A percentile compares a stretch with the other conserved stretches of the same genome.
Conservation (phyloP, 2,113 vertebrate genomes). For the Perccottus glenii region DNA sequence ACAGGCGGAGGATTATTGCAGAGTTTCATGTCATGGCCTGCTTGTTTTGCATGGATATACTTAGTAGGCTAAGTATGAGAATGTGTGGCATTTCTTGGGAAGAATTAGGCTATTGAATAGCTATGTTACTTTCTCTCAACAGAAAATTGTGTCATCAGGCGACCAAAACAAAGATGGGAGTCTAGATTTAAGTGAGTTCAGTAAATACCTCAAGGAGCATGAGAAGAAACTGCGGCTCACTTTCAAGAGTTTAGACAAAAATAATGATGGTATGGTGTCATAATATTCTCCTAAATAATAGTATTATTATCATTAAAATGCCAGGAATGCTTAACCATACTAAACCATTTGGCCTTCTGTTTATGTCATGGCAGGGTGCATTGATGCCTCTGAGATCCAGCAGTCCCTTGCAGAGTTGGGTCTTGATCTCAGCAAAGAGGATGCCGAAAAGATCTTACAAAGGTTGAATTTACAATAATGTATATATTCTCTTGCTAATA, state of each 20-base stretch:
- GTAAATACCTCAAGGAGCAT: slow-evolving; percentile 91
- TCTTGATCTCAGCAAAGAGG: slow-evolving; percentile 82
- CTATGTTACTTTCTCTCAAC: slow-evolving; percentile 18
- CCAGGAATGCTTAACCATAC: slow-evolving; percentile 6
- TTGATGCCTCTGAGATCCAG: slow-evolving; percentile 91
- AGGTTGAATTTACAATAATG: slow-evolving; percentile 75
- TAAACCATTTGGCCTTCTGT: not conserved
- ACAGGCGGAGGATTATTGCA: too few species aligned
- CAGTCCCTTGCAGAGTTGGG: slow-evolving; percentile 88
- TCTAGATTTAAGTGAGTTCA: slow-evolving; percentile 94
- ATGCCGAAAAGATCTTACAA: slow-evolving; percentile 86
- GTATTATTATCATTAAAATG: not conserved
- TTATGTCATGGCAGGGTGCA: slow-evolving; percentile 81
- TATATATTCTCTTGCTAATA: not conserved
- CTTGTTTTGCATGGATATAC: slow-evolving; percentile 13
- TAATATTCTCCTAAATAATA: not conserved
- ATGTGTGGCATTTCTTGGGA: not conserved
- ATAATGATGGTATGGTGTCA: slow-evolving; percentile 87
- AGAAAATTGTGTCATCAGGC: slow-evolving; percentile 93
- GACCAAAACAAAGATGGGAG: slow-evolving; percentile 89
- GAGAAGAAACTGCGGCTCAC: slow-evolving; percentile 95
- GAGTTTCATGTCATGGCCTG: slow-evolving; percentile 19
- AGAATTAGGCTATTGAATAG: not conserved
- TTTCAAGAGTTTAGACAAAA: slow-evolving; percentile 95
- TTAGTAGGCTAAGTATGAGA: not conserved